Conservation (phyloP, 2,113 vertebrate species). For the Apaloderma vittatum region DNA sequence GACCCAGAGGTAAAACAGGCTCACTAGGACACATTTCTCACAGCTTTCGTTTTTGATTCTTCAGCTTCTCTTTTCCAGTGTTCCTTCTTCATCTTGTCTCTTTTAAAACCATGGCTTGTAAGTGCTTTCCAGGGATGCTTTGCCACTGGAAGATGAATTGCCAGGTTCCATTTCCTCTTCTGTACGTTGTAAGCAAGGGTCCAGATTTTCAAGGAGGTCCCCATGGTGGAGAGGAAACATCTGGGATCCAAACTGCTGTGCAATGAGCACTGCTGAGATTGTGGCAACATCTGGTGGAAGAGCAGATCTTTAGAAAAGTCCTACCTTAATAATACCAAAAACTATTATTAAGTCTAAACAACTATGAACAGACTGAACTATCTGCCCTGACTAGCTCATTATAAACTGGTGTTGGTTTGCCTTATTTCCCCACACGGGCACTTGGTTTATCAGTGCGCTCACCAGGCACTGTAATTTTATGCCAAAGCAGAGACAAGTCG, state of each 20-base stretch:
- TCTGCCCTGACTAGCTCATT: not conserved
- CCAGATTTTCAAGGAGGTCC: not conserved
- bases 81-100: not conserved
- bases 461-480: conserved; percentile 35
- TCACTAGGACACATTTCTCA: not conserved
- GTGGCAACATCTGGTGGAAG: not conserved
- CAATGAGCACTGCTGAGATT: not conserved
- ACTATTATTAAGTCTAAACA: not conserved
- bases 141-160: not conserved
- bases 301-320: not conserved
- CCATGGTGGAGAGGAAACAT: not conserved
- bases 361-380: not conserved
- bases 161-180: not conserved
- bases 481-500: conserved; percentile 19
- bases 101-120: not conserved
- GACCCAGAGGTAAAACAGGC: not conserved
- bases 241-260: not conserved
- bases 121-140: not conserved
- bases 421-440: not conserved
- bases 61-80: not conserved
- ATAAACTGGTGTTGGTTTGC: not conserved
- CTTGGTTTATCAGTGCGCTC: not conserved
- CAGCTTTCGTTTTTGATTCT: not conserved
- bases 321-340: not conserved
- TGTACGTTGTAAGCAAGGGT: not conserved